Evolutionary conservation across 2,888 invertebrate genomes (phyloP), one percentile per base, ranked within the genome.

Genomic region (Dioctria rufipes): DNA sequence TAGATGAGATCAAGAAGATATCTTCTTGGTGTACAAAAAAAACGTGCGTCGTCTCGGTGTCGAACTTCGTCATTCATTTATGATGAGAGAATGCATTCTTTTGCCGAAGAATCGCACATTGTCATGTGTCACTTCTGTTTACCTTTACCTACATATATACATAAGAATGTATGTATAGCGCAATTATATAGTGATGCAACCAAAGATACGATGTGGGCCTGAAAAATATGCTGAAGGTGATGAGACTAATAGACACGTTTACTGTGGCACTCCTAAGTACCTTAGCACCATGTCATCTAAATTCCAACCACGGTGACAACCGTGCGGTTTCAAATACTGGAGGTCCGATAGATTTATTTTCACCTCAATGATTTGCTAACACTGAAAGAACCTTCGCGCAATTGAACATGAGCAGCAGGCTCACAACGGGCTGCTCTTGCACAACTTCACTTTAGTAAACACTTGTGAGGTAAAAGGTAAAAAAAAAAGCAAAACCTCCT

Each of bases 241-340:
- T 63, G 63, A 46, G 77, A 49, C 77, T 77, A 77, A 77, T 77
- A 77, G 77, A 77, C 77, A 77, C 77, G 77, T 77, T 77, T 77
- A 77, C 37, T 77, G 63, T 63, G 77, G 77, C 77, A 77, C 77
- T 77, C 77, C 77, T 77, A 77, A 63, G 77, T 63, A 77, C 77
- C 61, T 77, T 63, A 63, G 49, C 63, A 77, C 13, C 63, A 42
- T 61, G 77, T 77, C 77, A 77, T 77, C 77, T 77, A 49, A 63
- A 77, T 77, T 77, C 77, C 63, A 77, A 49, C 49, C 77, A 77
- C 77, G 77, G 77, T 77, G 77, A 77, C 77, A 77, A 77, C 63
- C 37, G 63, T 77, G 77, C 77, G 77, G 77, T 77, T 77, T 77
- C 77, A 77, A 77, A 77, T 63, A 63, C 49, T 77, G 77, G 61